A percentile compares a stretch with the other conserved stretches of the same genome.
Evolutionary conservation across 2,113 vertebrate species (phyloP).

Genomic region (Galemys pyrenaicus): DNA sequence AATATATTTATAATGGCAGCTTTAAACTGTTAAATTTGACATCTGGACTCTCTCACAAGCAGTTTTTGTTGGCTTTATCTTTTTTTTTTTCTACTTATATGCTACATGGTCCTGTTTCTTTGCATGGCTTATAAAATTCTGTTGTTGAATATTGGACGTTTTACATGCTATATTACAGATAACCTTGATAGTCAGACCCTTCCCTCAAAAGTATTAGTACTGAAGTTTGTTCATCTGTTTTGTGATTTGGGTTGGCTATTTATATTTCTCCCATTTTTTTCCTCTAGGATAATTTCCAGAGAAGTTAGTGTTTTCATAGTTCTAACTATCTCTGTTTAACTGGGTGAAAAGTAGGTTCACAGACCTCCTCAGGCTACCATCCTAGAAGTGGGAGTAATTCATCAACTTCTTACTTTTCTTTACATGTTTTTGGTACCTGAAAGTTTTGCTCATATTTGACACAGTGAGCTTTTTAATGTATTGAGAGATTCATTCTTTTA

Average conservation of each 20-base stretch:
- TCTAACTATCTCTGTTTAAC: background rate
- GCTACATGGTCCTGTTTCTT: background rate
- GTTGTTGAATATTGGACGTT: background rate
- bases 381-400: background rate
- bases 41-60: background rate
- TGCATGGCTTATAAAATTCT: background rate
- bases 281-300: background rate
- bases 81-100: background rate
- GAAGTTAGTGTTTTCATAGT: background rate
- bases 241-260: background rate
- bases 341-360: background rate
- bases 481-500: background rate
- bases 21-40: background rate
- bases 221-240: background rate
- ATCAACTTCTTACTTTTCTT: background rate
- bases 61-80: background rate
- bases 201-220: background rate
- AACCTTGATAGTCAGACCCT: background rate
- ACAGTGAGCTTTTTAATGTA: background rate
- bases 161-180: background rate
- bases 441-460: background rate
- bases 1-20: background rate
- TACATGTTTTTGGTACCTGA: background rate
- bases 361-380: background rate
- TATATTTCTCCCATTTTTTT: background rate